Percentiles rank a stretch among this genome's conserved stretches.
Conservation (phyloP, 2,888 invertebrate species). For the Gisinianus flammeolus region DNA sequence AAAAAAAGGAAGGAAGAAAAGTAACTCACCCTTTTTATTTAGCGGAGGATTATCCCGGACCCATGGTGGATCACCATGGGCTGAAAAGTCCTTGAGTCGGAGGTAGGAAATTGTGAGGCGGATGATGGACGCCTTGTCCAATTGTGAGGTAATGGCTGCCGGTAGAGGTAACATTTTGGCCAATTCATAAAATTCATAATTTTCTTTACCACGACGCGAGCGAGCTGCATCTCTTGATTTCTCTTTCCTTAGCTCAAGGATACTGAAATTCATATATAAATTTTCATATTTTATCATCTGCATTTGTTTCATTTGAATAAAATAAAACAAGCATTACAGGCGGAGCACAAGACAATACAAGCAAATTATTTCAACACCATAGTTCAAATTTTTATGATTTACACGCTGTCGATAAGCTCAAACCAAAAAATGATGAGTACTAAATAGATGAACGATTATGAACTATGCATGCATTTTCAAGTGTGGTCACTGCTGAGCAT, state of each 20-base stretch:
- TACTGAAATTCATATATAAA: no score
- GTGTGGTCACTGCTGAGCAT: no score
- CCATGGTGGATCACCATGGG: slow-evolving; percentile 97
- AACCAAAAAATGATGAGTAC: no score
- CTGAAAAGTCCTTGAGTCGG: slow-evolving; percentile 91
- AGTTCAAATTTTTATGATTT: no score
- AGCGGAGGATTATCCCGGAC: slow-evolving; percentile 68
- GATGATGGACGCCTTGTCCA: slow-evolving; percentile 96
- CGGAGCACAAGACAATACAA: no score
- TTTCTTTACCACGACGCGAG: slow-evolving; percentile 90
- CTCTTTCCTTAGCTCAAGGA: slow-evolving; percentile 90
- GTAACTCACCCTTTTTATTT: slow-evolving; percentile 56
- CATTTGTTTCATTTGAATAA: not conserved
- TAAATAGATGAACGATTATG: no score
- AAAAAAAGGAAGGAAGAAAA: not conserved
- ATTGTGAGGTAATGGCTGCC: slow-evolving; percentile 89
- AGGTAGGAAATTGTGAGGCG: slow-evolving; percentile 95
- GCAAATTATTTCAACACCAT: not conserved
- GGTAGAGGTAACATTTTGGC: slow-evolving; percentile 92
- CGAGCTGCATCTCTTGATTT: slow-evolving; percentile 92
- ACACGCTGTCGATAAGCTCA: no score
- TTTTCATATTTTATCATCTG: not conserved
- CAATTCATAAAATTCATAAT: slow-evolving; percentile 94
- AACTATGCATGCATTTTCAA: no score
- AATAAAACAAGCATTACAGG: no score